A percentile compares a stretch with the other conserved stretches of the same genome.
Evolutionary conservation across 2,797 vertebrate genomes (phyloP).

Genomic region (Malacoraja senta): DNA sequence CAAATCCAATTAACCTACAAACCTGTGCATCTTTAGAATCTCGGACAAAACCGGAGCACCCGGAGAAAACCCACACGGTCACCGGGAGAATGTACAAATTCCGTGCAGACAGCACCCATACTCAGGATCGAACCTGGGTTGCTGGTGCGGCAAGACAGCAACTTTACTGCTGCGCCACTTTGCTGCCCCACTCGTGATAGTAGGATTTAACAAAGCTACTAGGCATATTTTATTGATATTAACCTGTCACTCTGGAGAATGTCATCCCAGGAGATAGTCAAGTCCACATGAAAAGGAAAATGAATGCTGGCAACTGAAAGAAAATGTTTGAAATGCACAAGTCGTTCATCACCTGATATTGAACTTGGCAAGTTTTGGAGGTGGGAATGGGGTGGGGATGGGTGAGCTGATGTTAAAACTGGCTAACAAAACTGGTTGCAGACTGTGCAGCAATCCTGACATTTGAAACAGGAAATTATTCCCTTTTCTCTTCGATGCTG

Average conservation of each 20-base stretch:
- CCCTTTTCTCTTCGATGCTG: background rate
- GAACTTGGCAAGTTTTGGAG: too few relatives aligned
- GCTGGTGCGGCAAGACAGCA: too few relatives aligned
- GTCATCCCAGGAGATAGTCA: background rate
- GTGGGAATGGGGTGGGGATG: too few relatives aligned
- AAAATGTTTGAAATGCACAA: background rate
- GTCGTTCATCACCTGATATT: background rate
- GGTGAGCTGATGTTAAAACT: background rate
- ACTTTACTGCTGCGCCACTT: too few relatives aligned
- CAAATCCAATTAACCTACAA: too few relatives aligned
- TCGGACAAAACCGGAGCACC: too few relatives aligned
- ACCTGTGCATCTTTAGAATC: too few relatives aligned
- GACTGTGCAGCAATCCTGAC: background rate
- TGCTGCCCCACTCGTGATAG: too few relatives aligned
- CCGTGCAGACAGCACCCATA: too few relatives aligned
- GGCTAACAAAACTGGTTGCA: background rate
- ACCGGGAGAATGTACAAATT: too few relatives aligned
- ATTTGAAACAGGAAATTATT: background rate
- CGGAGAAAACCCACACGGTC: too few relatives aligned
- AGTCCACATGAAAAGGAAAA: background rate
- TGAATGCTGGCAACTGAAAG: background rate
- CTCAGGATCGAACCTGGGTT: too few relatives aligned
- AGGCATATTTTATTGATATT: background rate
- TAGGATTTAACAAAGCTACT: background rate
- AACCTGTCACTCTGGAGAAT: background rate